These are phyloP conservation scores for Ditylenchus weischeri DNA, from an alignment of 2,888 invertebrate genomes.

Conservation along the genomic window DNA sequence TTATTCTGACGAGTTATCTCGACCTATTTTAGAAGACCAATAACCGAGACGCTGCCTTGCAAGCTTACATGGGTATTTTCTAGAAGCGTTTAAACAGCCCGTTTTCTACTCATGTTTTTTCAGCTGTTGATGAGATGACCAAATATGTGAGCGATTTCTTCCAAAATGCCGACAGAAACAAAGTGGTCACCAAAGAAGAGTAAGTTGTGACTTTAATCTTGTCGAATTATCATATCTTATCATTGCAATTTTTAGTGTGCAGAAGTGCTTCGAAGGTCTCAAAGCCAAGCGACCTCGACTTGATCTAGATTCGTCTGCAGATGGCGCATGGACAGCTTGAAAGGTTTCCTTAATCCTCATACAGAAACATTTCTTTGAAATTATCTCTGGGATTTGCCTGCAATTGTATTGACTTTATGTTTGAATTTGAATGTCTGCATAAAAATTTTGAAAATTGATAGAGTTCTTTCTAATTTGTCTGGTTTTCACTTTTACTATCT, in stretches of 20 bases:
- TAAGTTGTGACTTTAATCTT: too few relatives aligned
- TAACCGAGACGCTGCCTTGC: constrained; percentile 17
- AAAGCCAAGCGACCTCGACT: constrained; percentile 29
- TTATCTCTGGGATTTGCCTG: too few relatives aligned
- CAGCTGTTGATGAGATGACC: constrained; percentile 26
- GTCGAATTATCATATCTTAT: too few relatives aligned
- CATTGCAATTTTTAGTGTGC: constrained; percentile 2
- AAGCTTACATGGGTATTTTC: constrained; percentile 13
- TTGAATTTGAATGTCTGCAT: too few relatives aligned
- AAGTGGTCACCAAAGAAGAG: constrained; percentile 29
- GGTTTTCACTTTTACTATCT: too few relatives aligned
- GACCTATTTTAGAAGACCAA: constrained; percentile 4
- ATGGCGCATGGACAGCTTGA: constrained; percentile 19
- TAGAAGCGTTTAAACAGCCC: not conserved
- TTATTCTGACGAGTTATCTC: not conserved
- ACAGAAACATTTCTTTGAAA: too few relatives aligned
- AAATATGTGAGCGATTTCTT: constrained; percentile 19
- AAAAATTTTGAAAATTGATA: too few relatives aligned
- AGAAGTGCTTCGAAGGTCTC: constrained; percentile 29
- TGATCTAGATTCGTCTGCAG: constrained; percentile 19
- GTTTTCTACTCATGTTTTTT: constrained; percentile 19
- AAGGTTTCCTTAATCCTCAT: too few relatives aligned
- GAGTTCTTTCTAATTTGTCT: too few relatives aligned
- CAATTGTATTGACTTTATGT: too few relatives aligned
- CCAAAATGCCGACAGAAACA: constrained; percentile 16